Conservation (phyloP, 2,113 vertebrate genomes). For the Acanthochromis polyacanthus region DNA sequence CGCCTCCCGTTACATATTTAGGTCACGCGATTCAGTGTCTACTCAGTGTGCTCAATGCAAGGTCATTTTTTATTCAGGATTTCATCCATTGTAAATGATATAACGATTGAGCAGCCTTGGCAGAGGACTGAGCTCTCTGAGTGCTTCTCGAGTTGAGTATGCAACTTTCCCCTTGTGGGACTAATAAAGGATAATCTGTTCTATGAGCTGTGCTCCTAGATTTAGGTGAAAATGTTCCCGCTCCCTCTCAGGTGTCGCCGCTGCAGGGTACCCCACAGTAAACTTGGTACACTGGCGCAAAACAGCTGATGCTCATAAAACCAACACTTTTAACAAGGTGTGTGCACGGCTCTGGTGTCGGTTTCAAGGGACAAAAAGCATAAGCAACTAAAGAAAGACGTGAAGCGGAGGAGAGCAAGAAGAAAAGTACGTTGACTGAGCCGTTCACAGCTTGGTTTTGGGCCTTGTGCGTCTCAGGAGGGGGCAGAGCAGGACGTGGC, state of each 20-base stretch:
- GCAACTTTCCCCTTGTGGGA: too few relatives aligned
- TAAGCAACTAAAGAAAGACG: slow-evolving; percentile 10
- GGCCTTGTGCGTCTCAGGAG: slow-evolving; percentile 12
- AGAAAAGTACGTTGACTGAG: slow-evolving; percentile 1
- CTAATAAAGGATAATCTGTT: too few relatives aligned
- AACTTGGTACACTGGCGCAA: slow-evolving; percentile 22
- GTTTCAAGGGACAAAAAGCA: slow-evolving; percentile 2
- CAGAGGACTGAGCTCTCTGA: too few relatives aligned
- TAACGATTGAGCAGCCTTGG: too few relatives aligned
- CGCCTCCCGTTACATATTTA: too few relatives aligned
- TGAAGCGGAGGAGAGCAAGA: not conserved
- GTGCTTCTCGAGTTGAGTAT: too few relatives aligned
- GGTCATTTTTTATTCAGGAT: too few relatives aligned
- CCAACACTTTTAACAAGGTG: slow-evolving; percentile 40
- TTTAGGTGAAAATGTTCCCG: slow-evolving; percentile 19
- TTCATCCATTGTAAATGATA: too few relatives aligned
- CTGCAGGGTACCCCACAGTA: slow-evolving; percentile 41
- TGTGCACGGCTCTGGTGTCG: not conserved
- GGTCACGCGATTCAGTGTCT: too few relatives aligned
- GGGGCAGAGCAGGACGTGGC: slow-evolving; percentile 55
- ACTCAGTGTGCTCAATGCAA: too few relatives aligned
- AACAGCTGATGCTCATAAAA: slow-evolving; percentile 69
- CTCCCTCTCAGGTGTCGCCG: slow-evolving; percentile 56
- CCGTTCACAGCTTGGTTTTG: slow-evolving; percentile 7
- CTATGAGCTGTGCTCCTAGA: not conserved